Evolutionary conservation across 2,113 vertebrate genomes (phyloP).

Genomic region (Gymnobelideus leadbeateri): DNA sequence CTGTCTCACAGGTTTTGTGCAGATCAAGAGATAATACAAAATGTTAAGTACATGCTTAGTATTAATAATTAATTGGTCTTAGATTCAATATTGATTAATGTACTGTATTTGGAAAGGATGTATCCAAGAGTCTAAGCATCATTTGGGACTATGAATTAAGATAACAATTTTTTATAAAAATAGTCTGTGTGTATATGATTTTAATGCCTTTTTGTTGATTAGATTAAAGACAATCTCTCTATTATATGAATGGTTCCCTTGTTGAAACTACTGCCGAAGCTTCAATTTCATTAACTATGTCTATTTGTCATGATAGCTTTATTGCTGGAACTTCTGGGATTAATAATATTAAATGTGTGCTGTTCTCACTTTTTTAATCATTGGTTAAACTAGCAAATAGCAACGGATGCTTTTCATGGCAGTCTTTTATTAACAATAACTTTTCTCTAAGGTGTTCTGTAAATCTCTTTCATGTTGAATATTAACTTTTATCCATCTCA

Average conservation of each 20-base stretch:
- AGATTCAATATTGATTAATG: conserved; percentile 36
- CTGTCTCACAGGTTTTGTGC: too few relatives aligned
- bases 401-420: conserved; percentile 34
- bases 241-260: conserved; percentile 67
- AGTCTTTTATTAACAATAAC: conserved; percentile 53
- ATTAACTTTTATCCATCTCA: conserved; percentile 65
- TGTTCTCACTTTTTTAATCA: conserved; percentile 62
- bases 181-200: not conserved
- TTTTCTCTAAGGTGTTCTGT: conserved; percentile 36
- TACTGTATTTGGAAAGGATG: conserved; percentile 58
- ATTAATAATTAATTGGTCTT: too few relatives aligned
- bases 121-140: conserved; percentile 9
- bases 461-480: conserved; percentile 47
- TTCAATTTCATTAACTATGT: conserved; percentile 78
- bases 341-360: conserved; percentile 74
- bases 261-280: conserved; percentile 62
- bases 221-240: conserved; percentile 72
- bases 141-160: conserved; percentile 57
- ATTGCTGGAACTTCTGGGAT: conserved; percentile 54
- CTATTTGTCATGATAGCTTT: conserved; percentile 66
- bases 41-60: too few relatives aligned
- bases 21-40: too few relatives aligned
- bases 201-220: conserved; percentile 61
- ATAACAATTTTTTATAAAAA: too few relatives aligned
- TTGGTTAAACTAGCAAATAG: conserved; percentile 49